Percentiles rank a stretch among this genome's conserved stretches.
These are phyloP conservation scores for Pammene aurita DNA, from an alignment of 2,888 invertebrate genomes.

Conservation along the genomic window DNA sequence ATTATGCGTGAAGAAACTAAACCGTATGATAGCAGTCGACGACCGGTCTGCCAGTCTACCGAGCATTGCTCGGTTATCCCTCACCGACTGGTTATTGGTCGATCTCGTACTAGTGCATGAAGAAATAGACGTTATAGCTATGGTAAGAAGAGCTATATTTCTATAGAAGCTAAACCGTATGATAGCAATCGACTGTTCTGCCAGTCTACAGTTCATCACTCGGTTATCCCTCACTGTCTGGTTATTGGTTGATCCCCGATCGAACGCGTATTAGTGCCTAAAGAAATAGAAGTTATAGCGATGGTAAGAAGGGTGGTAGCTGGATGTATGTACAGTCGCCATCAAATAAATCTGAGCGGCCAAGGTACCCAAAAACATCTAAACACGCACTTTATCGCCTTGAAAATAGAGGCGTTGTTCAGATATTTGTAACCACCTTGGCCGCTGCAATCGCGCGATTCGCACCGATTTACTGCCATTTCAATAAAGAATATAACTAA, in stretches of 20 bases:
- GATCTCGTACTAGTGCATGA: slow-evolving; percentile 74
- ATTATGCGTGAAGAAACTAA: slow-evolving; percentile 69
- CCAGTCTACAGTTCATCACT: not conserved
- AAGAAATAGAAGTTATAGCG: slow-evolving; percentile 1
- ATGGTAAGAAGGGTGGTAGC: not conserved
- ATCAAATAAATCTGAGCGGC: too few relatives aligned
- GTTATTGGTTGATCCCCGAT: not conserved
- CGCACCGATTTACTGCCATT: too few relatives aligned
- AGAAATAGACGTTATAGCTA: slow-evolving; percentile 67
- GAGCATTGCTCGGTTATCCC: slow-evolving; percentile 61
- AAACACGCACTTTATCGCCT: too few relatives aligned
- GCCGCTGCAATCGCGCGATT: too few relatives aligned
- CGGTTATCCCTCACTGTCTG: not conserved
- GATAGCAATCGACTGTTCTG: too few relatives aligned
- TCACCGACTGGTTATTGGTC: slow-evolving; percentile 74
- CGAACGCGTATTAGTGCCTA: not conserved
- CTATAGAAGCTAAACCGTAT: not conserved
- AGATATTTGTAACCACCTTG: too few relatives aligned
- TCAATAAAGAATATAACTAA: too few relatives aligned
- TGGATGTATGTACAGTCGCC: too few relatives aligned
- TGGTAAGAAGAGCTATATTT: slow-evolving; percentile 52
- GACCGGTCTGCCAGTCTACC: slow-evolving; percentile 58
- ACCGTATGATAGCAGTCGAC: slow-evolving; percentile 59
- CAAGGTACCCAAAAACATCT: too few relatives aligned
- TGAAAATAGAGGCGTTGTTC: too few relatives aligned